Conservation (phyloP, 2,797 vertebrate species). For the Eptatretus atami region DNA sequence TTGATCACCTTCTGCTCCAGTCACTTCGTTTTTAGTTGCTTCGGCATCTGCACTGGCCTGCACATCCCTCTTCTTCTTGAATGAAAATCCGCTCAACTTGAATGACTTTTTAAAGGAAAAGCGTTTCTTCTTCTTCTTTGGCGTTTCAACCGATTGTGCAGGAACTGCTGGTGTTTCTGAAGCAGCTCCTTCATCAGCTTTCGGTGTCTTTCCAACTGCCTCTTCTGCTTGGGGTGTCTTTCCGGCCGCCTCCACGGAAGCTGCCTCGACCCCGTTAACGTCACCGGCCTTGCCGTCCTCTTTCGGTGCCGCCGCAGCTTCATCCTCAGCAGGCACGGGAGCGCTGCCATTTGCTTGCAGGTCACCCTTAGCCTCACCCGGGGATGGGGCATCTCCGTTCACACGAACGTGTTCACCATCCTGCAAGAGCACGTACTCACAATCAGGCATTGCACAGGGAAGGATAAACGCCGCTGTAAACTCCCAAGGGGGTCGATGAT, state of each 20-base stretch:
- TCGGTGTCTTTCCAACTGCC: constrained; percentile 19
- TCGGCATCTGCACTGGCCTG: constrained; percentile 39
- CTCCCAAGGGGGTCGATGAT: too few species aligned
- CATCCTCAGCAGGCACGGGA: constrained; percentile 12
- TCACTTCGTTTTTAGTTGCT: constrained; percentile 15
- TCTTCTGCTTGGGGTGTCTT: constrained; percentile 10
- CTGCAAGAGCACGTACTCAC: constrained; percentile 13
- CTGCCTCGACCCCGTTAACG: constrained; percentile 15
- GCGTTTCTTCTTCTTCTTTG: constrained; percentile 66
- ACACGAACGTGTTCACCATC: constrained; percentile 66
- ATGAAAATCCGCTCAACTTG: constrained; percentile 71
- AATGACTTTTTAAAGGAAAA: constrained; percentile 92
- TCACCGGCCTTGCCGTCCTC: constrained; percentile 26
- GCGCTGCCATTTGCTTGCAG: constrained; percentile 2
- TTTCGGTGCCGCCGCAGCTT: constrained; percentile 12
- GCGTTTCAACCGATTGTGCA: constrained; percentile 36
- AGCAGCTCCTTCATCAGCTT: constrained; percentile 23
- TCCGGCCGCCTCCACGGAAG: constrained; percentile 6
- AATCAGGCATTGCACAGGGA: too few species aligned
- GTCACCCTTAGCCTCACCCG: constrained; percentile 21
- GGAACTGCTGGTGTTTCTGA: constrained; percentile 28
- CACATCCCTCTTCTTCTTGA: constrained; percentile 68
- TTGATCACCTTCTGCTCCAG: constrained; percentile 10
- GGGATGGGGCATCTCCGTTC: constrained; percentile 51
- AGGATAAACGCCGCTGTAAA: too few species aligned